Base-by-base conservation (phyloP, 1,140 invertebrate genomes). In the Drosophila biarmipes region DNA sequence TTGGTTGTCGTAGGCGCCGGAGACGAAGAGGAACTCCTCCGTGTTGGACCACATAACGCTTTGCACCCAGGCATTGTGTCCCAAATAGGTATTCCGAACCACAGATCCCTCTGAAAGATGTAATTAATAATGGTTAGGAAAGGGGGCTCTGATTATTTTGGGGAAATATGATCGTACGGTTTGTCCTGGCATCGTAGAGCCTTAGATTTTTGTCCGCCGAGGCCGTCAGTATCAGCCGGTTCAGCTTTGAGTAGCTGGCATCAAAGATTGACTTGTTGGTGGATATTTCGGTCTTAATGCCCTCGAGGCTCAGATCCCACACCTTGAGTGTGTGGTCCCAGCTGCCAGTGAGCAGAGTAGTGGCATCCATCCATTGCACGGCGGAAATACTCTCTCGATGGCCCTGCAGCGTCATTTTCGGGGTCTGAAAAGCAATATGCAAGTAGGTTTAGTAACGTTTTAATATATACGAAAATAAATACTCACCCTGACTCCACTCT, bases 281-380 rank as follows among this genome's bases (percentile, higher is more conserved):
- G 54, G 95, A 94, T 72, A 97, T 94, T 92, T 98, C 96, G 40
- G 95, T 94, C 90, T 96, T 97, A 8, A 97, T 95, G 12, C 95
- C 96, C 59, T 95, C 96, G 31, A 97, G 92, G 92, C 98, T 95
- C 21, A 97, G 93, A 93, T 99, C 98, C 99, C 99, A 99, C 4
- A 98, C 82, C 92, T 97, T 96, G 10, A 99, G 93, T 0, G 98
- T 97, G 86, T 99, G 98, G 93, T 99, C 99, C 98, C 98, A 98
- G 2, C 96, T 96, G 73, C 95, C 94, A 0, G 97, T 98, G 12
- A 97, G 94, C 2, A 99, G 90, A 59, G 95, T 95, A 40, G 95
- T 93, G 53, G 93, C 93, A 66, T 96, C 95, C 61, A 96, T 94
- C 98, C 98, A 99, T 43, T 95, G 93, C 0, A 97, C 94, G 0